Evolutionary conservation across 2,113 vertebrate genomes (phyloP).

Genomic region (Heliornis fulica): DNA sequence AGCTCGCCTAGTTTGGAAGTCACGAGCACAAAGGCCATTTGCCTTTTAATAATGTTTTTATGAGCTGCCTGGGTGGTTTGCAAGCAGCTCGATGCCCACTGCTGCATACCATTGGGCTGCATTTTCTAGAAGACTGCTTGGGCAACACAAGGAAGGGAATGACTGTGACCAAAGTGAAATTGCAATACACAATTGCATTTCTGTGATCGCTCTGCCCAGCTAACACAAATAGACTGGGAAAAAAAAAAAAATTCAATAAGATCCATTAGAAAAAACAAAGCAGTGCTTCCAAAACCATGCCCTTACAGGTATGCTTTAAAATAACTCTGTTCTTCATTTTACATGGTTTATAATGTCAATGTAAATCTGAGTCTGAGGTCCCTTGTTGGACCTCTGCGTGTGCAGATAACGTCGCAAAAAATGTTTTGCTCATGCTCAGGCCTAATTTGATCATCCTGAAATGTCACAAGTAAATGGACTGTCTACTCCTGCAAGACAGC

Average conservation of each 20-base stretch:
- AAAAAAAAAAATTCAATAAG: neutral
- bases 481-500: neutral
- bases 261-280: neutral
- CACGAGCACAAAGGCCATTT: slow-evolving; percentile 26
- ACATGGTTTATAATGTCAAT: neutral
- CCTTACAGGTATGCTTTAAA: neutral
- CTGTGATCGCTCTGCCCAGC: neutral
- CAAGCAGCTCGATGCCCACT: neutral
- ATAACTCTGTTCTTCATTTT: neutral
- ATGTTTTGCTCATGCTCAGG: neutral
- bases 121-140: neutral
- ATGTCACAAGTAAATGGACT: neutral
- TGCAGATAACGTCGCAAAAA: neutral
- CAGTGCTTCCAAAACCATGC: neutral
- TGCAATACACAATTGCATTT: slow-evolving; percentile 7
- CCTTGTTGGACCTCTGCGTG: neutral
- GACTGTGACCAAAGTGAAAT: slow-evolving; percentile 43
- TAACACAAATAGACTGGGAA: slow-evolving; percentile 4
- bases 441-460: neutral
- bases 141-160: slow-evolving; percentile 26
- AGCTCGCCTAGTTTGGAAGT: neutral
- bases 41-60: slow-evolving; percentile 55
- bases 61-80: slow-evolving; percentile 3
- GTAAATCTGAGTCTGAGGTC: neutral
- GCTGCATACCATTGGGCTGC: slow-evolving; percentile 1